These are phyloP conservation scores for Diarsia rubi DNA, from an alignment of 2,888 invertebrate species.

Conservation along the genomic window DNA sequence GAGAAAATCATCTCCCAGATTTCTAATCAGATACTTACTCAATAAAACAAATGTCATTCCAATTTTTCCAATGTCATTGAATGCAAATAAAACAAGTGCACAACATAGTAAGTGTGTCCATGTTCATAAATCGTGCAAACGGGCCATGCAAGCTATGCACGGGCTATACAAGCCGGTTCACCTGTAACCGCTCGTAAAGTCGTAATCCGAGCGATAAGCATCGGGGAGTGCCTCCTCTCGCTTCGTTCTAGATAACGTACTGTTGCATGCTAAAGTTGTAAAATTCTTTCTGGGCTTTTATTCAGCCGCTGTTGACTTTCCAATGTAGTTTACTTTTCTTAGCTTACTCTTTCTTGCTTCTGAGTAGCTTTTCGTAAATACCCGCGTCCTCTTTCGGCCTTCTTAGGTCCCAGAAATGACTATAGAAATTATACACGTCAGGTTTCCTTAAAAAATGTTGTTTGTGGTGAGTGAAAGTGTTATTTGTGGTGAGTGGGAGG, in stretches of 20 bases:
- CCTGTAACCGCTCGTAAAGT: slow-evolving; percentile 67
- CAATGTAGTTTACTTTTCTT: not conserved
- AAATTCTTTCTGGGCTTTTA: slow-evolving; percentile 1
- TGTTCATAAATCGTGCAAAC: slow-evolving; percentile 48
- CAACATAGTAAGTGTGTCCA: slow-evolving; percentile 45
- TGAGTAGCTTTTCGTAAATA: not conserved
- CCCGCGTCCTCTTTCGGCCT: not conserved
- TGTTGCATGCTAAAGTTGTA: slow-evolving; percentile 23
- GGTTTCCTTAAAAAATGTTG: not conserved
- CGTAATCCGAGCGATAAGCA: slow-evolving; percentile 71
- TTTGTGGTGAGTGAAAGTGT: too few relatives aligned
- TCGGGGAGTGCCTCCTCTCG: slow-evolving; percentile 70
- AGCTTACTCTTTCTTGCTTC: not conserved
- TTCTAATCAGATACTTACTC: not conserved
- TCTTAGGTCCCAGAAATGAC: not conserved
- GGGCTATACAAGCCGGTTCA: slow-evolving; percentile 51
- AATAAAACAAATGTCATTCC: too few relatives aligned
- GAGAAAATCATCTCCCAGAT: not conserved
- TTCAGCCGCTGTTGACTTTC: not conserved
- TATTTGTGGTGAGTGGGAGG: too few relatives aligned
- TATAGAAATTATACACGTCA: not conserved
- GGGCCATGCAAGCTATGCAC: slow-evolving; percentile 38
- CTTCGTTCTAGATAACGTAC: slow-evolving; percentile 67
- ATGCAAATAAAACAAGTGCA: slow-evolving; percentile 24
- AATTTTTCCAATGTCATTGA: slow-evolving; percentile 12